A percentile compares a stretch with the other conserved stretches of the same genome.
phyloP scores from a whole-genome alignment of 2,888 invertebrate genomes.

The Troilus luridus region DNA sequence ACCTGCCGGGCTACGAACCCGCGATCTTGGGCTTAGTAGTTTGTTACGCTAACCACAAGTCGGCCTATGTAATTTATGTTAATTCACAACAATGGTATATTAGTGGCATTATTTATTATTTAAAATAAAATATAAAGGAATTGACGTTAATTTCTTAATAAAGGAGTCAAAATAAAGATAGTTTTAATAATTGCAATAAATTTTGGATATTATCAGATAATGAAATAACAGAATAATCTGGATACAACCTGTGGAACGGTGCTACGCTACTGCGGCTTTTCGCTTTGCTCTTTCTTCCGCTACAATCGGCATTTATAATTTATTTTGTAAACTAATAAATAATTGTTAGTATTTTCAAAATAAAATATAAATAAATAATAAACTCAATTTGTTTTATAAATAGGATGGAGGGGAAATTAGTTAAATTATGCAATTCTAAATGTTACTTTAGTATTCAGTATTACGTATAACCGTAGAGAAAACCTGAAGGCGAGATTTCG shows the following conservation, averaged over 20 bases:
- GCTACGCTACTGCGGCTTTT: background rate
- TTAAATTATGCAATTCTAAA: background rate
- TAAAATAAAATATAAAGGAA: background rate
- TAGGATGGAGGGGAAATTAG: background rate
- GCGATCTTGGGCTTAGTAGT: too few species aligned
- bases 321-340: background rate
- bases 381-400: background rate
- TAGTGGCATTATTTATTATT: too few species aligned
- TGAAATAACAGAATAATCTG: background rate
- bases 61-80: too few species aligned
- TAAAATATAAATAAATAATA: background rate
- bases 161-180: background rate
- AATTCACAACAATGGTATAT: too few species aligned
- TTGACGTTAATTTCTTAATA: background rate
- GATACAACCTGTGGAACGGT: conserved; percentile 31
- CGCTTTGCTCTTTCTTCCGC: background rate
- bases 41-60: too few species aligned
- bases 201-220: background rate
- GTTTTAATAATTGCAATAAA: background rate
- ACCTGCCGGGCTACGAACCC: too few species aligned
- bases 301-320: background rate
- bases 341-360: background rate
- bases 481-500: background rate
- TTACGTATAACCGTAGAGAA: background rate
- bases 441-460: background rate